Percentiles rank a stretch among this genome's conserved stretches.
phyloP scores from a whole-genome alignment of 2,113 vertebrate genomes.

The Parus major region DNA sequence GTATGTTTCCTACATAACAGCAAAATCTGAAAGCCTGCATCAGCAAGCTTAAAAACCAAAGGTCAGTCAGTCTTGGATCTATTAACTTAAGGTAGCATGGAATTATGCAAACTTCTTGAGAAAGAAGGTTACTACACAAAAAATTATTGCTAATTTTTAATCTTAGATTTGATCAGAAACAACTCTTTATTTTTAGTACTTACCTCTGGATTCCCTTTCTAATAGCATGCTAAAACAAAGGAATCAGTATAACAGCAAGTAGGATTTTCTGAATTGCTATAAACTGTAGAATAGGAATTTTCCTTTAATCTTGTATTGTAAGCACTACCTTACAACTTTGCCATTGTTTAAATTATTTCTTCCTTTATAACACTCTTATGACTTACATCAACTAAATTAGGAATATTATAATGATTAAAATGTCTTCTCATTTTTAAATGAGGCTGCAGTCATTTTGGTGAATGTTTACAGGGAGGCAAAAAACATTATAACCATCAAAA shows the following conservation, averaged over 20 bases:
- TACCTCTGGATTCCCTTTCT: neutral
- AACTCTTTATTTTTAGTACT: neutral
- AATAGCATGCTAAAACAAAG: neutral
- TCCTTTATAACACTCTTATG: neutral
- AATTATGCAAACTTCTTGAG: neutral
- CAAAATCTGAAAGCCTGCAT: neutral
- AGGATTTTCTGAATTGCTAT: neutral
- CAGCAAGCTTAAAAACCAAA: conserved; percentile 24
- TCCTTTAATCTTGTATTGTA: neutral
- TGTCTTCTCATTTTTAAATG: neutral
- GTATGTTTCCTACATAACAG: neutral
- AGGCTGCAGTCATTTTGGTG: neutral
- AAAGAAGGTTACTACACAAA: neutral
- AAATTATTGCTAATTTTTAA: neutral
- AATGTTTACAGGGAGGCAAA: neutral
- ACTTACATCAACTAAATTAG: neutral
- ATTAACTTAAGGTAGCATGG: neutral
- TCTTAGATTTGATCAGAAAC: neutral
- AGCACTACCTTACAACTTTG: neutral
- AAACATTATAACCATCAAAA: neutral
- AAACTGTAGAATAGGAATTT: neutral
- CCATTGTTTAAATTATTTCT: neutral
- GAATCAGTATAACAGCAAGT: neutral
- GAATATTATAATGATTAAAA: neutral
- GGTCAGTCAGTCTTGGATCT: neutral